These are phyloP conservation scores for Plectrocnemia conspersa DNA, from an alignment of 1,140 invertebrate genomes.

Conservation along the genomic window DNA sequence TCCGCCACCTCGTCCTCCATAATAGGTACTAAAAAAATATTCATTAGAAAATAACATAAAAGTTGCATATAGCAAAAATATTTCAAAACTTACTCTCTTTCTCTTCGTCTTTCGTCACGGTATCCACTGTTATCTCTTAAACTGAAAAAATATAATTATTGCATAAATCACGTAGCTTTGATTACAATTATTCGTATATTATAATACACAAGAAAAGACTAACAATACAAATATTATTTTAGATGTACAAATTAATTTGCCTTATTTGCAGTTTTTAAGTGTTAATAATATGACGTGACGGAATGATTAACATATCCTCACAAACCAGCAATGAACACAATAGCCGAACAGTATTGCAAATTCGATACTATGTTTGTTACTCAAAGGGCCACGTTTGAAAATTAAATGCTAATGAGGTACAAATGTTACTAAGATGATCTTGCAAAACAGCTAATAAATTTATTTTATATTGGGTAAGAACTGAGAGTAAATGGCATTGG, in stretches of 20 bases:
- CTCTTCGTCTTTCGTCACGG: slow-evolving; percentile 42
- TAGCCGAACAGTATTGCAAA: too few species aligned
- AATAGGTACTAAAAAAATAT: slow-evolving; percentile 37
- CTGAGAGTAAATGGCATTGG: too few species aligned
- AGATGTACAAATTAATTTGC: slow-evolving; percentile 9
- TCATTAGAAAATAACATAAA: background rate
- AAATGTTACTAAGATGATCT: too few species aligned
- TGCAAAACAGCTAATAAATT: too few species aligned
- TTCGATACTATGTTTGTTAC: too few species aligned
- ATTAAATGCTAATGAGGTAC: too few species aligned
- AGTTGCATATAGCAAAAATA: background rate
- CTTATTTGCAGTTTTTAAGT: too few species aligned
- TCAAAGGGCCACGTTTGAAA: too few species aligned
- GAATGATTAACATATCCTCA: too few species aligned
- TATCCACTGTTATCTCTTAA: slow-evolving; percentile 48
- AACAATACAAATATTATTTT: slow-evolving; percentile 8
- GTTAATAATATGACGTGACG: too few species aligned
- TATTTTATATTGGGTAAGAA: too few species aligned
- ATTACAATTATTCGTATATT: slow-evolving; percentile 13
- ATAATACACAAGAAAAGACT: background rate
- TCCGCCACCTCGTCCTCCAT: slow-evolving; percentile 42
- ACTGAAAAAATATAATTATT: slow-evolving; percentile 35
- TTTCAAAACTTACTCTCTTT: slow-evolving; percentile 49
- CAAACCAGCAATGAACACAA: too few species aligned
- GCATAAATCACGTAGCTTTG: background rate